A percentile compares a stretch with the other conserved stretches of the same genome.
These are phyloP conservation scores for Trichopria drosophilae DNA, from an alignment of 2,888 invertebrate genomes.

Conservation along the genomic window DNA sequence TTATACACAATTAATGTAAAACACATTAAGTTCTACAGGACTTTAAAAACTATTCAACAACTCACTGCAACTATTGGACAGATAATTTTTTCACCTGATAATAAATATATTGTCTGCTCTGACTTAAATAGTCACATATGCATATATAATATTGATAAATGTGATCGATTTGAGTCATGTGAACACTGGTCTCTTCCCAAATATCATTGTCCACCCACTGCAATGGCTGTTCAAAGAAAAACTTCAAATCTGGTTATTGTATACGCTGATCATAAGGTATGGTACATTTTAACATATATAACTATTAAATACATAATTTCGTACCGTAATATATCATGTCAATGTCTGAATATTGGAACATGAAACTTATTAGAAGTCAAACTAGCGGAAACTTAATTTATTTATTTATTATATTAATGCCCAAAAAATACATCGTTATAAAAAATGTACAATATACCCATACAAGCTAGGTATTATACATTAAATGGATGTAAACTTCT, in stretches of 20 bases:
- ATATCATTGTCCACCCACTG: slow-evolving; percentile 71
- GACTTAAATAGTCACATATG: slow-evolving; percentile 69
- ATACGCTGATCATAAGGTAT: slow-evolving; percentile 82
- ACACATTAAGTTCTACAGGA: slow-evolving; percentile 40
- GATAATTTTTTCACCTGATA: slow-evolving; percentile 57
- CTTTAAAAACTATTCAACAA: slow-evolving; percentile 44
- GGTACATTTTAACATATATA: no score
- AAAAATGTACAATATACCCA: no score
- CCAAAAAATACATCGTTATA: no score
- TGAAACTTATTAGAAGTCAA: no score
- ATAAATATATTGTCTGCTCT: slow-evolving; percentile 69
- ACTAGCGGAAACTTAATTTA: no score
- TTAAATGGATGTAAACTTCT: no score
- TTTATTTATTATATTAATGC: no score
- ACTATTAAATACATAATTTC: no score
- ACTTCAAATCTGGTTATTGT: slow-evolving; percentile 68
- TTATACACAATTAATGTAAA: slow-evolving; percentile 48
- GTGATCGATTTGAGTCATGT: slow-evolving; percentile 37
- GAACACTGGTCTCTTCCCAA: slow-evolving; percentile 67
- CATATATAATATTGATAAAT: slow-evolving; percentile 63
- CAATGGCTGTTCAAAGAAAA: slow-evolving; percentile 68
- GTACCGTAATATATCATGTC: no score
- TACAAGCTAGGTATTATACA: no score
- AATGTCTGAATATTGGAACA: no score
- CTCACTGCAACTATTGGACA: slow-evolving; percentile 41